Percentiles rank a stretch among this genome's conserved stretches.
Conservation (phyloP, 1,140 invertebrate species). For the Leucophenga varia region DNA sequence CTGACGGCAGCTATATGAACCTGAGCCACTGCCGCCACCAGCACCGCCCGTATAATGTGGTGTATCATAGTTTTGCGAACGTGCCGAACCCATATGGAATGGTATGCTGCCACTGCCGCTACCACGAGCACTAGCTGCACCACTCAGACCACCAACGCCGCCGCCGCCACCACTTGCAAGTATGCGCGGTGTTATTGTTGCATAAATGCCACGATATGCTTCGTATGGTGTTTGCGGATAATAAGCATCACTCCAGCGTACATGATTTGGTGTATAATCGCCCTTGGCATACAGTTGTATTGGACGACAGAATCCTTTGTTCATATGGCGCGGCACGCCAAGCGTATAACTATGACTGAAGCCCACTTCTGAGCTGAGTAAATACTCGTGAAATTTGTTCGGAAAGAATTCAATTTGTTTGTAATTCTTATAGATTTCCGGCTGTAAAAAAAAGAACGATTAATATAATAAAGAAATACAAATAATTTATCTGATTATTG, state of each 20-base stretch:
- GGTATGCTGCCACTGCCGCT: conserved; percentile 29
- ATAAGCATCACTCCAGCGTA: conserved; percentile 54
- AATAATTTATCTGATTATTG: conserved; percentile 7
- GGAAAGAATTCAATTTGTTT: conserved; percentile 84
- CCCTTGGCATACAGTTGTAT: conserved; percentile 61
- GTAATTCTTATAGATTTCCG: conserved; percentile 83
- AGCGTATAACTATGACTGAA: conserved; percentile 86
- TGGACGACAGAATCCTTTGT: conserved; percentile 86
- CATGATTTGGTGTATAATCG: conserved; percentile 54
- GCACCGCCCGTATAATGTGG: conserved; percentile 41
- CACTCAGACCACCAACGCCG: conserved; percentile 31
- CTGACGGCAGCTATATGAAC: conserved; percentile 49
- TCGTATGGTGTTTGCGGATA: conserved; percentile 55
- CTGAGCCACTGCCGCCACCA: conserved; percentile 34
- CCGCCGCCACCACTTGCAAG: conserved; percentile 6
- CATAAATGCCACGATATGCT: conserved; percentile 53
- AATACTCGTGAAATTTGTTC: conserved; percentile 85
- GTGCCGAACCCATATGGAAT: conserved; percentile 38
- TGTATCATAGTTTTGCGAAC: conserved; percentile 51
- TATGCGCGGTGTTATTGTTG: conserved; percentile 38
- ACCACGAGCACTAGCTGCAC: conserved; percentile 34
- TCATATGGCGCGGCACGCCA: conserved; percentile 78
- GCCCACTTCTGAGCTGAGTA: conserved; percentile 86
- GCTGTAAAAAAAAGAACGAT: conserved; percentile 63
- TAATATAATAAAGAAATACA: background rate